Evolutionary conservation across 2,113 vertebrate species (phyloP), one percentile per base, ranked within the genome.

Genomic region (Toxostoma redivivum): DNA sequence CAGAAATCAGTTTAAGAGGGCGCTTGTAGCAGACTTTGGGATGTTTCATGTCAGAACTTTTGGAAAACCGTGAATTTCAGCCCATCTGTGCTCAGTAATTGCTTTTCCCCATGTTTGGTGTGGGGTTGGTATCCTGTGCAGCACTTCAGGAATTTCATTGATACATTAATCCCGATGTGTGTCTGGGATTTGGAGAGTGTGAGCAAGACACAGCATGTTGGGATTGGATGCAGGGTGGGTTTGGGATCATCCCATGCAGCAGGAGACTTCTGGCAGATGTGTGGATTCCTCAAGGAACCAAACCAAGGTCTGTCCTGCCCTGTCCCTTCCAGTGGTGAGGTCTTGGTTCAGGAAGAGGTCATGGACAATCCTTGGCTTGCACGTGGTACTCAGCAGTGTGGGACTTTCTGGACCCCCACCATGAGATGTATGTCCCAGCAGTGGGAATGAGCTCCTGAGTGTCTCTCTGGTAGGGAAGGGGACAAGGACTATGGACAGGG

Each of bases 161-260:
- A 10, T 53, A 35, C 0, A 0, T 1, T 0, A 48, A 31, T 58
- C 37, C 40, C 1, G 1, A 5, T 10, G 15, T 56, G 53, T 69
- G 50, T 38, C 54, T 35, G 58, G 44, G 45, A 17, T 64, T n/a
- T 9, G 10, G 35, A 33, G 20, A 58, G 10, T 0, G 3, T 37
- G 80, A 92, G 58, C 58, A 35, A 42, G 73, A 35, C 0, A 2
- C 56, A 57, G 28, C 25, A 3, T 33, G 50, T 12, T 23, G 35
- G 81, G 27, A 15, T 28, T 40, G 33, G 23, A 16, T 44, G 19
- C 0, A 2, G 9, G 71, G 7, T 37, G 23, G 28, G 13, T 61
- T 69, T 94, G 72, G 54, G 65, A 35, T 81, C 83, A 83, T 31
- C 48, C 48, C 0, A 0, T 61, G 90, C 56, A 88, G 74, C 62